Conservation (phyloP, 2,113 vertebrate species). For the Patagioenas fasciata region DNA sequence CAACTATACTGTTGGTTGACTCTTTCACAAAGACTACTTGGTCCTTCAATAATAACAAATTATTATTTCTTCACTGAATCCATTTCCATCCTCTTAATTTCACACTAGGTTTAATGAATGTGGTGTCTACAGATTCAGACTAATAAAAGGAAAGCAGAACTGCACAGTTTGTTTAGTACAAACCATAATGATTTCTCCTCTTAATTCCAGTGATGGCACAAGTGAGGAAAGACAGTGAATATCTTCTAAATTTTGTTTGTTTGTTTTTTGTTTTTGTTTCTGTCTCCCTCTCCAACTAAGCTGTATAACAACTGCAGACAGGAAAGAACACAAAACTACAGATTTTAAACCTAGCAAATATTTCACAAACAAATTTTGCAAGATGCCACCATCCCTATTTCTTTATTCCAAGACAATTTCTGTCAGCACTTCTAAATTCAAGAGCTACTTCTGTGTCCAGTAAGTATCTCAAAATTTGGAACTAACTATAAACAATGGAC, state of each 20-base stretch:
- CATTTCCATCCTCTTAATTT: background rate
- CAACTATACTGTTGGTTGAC: background rate
- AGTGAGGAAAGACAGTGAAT: background rate
- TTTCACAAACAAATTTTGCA: background rate
- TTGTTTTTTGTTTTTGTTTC: background rate
- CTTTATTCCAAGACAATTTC: background rate
- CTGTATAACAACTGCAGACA: background rate
- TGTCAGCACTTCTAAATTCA: background rate
- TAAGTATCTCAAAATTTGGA: background rate
- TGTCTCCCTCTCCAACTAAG: accelerated
- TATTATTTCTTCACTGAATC: background rate
- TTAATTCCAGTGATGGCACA: background rate
- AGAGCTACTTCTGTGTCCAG: background rate
- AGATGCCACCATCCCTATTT: background rate
- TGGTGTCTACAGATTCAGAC: background rate
- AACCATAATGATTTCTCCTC: background rate
- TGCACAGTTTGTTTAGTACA: background rate
- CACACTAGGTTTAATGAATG: background rate
- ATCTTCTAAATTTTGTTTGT: background rate
- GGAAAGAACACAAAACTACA: background rate
- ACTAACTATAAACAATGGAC: background rate
- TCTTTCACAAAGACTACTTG: background rate
- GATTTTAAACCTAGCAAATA: background rate
- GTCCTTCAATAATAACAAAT: background rate
- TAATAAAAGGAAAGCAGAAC: background rate